Percentiles rank a stretch among this genome's conserved stretches.
Evolutionary conservation across 2,113 vertebrate species (phyloP).

Genomic region (Cynoglossus semilaevis): DNA sequence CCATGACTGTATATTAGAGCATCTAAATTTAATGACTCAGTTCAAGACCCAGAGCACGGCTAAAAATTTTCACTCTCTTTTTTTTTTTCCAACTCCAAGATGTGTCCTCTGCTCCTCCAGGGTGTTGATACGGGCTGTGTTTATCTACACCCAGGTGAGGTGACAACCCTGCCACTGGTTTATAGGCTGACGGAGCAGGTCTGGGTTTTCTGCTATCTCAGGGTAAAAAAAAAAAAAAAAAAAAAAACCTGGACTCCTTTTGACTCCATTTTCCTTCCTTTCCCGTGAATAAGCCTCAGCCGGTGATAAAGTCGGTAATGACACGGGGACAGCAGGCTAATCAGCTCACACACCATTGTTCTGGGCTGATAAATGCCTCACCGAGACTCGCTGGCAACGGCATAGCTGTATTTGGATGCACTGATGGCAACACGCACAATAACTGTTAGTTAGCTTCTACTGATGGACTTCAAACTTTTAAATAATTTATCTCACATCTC

Average conservation of each 20-base stretch:
- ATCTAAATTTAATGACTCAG: conserved; percentile 38
- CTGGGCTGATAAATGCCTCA: conserved; percentile 32
- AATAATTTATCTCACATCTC: no score
- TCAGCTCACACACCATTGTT: conserved; percentile 8
- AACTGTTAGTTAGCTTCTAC: no score
- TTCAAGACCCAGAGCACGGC: conserved; percentile 21
- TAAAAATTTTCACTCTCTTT: no score
- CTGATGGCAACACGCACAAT: no score
- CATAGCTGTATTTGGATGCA: not conserved
- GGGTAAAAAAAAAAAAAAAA: conserved; percentile 19
- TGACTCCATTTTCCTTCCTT: conserved; percentile 5
- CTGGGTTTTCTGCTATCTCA: conserved; percentile 38
- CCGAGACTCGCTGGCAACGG: conserved; percentile 1
- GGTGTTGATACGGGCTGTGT: conserved; percentile 18
- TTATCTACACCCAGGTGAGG: not conserved
- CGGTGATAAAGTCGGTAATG: conserved; percentile 22
- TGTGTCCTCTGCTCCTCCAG: conserved; percentile 6
- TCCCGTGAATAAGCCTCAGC: conserved; percentile 23
- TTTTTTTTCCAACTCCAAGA: not conserved
- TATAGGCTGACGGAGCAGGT: conserved; percentile 27
- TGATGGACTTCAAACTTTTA: no score
- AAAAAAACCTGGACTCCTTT: conserved; percentile 23
- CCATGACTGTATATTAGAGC: conserved; percentile 10
- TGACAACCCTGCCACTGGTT: conserved; percentile 13
- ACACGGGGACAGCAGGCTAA: conserved; percentile 18